phyloP scores from a whole-genome alignment of 2,888 invertebrate species.

The Stenotaenia linearis region DNA sequence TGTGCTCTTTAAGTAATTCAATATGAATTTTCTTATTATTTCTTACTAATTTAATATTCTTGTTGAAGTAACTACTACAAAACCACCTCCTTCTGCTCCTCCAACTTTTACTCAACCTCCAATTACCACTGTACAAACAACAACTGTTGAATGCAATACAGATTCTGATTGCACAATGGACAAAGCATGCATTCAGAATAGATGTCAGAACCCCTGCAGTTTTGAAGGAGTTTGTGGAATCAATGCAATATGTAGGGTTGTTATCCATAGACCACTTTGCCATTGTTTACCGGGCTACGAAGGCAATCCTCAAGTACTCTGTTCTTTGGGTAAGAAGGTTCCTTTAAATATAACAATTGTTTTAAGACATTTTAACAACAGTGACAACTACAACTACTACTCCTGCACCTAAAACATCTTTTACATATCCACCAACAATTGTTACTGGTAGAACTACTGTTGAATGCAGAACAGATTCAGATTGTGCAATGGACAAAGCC shows the following conservation, averaged over 20 bases:
- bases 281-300: slow-evolving; percentile 62
- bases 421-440: background rate
- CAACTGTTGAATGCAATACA: slow-evolving; percentile 63
- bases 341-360: too few species aligned
- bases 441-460: slow-evolving; percentile 36
- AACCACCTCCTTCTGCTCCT: background rate
- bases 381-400: background rate
- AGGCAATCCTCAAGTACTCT: slow-evolving; percentile 59
- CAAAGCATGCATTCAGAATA: slow-evolving; percentile 59
- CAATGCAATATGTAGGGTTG: slow-evolving; percentile 63
- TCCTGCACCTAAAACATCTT: background rate
- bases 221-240: slow-evolving; percentile 58
- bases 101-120: background rate
- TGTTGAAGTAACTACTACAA: background rate
- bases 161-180: slow-evolving; percentile 76
- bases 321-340: slow-evolving; percentile 5
- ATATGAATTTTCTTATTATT: background rate
- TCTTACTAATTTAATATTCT: too few species aligned
- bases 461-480: slow-evolving; percentile 54
- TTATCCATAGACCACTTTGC: slow-evolving; percentile 74
- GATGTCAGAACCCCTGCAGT: slow-evolving; percentile 40
- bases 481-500: slow-evolving; percentile 76
- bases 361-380: too few species aligned
- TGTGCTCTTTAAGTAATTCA: slow-evolving; percentile 52
- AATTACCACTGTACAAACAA: background rate